Conservation (phyloP, 2,113 vertebrate genomes). For the Trogon melanurus region DNA sequence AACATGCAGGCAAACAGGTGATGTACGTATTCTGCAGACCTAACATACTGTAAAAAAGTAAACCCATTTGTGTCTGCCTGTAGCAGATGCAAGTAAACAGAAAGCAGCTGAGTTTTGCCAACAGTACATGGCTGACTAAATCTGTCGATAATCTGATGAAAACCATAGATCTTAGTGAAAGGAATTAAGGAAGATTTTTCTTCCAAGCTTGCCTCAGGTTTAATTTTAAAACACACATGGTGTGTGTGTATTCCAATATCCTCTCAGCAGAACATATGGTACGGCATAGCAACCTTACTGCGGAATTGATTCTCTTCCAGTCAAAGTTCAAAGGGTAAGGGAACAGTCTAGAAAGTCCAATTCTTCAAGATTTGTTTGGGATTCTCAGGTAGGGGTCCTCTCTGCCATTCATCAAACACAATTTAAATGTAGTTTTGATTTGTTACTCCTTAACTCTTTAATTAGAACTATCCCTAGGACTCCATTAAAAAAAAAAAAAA, state of each 20-base stretch:
- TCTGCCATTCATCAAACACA: background rate
- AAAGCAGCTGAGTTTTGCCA: slow-evolving; percentile 37
- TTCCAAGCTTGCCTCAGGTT: slow-evolving; percentile 9
- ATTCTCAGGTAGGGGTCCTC: background rate
- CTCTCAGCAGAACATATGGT: background rate
- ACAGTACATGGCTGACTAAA: slow-evolving; percentile 4
- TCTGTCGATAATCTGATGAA: slow-evolving; percentile 53
- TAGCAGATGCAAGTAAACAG: slow-evolving; percentile 21
- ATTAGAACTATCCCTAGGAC: background rate
- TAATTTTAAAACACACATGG: background rate
- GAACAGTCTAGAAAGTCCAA: background rate
- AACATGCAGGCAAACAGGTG: background rate
- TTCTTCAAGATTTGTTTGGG: background rate
- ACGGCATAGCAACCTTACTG: background rate
- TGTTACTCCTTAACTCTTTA: background rate
- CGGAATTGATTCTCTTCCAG: background rate
- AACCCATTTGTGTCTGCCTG: background rate
- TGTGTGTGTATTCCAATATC: background rate
- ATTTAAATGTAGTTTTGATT: background rate
- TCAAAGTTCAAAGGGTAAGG: slow-evolving; percentile 7
- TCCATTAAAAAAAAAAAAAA: background rate
- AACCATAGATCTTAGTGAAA: slow-evolving; percentile 33
- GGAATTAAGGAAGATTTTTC: slow-evolving; percentile 29
- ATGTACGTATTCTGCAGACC: background rate
- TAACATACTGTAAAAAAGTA: background rate